phyloP scores from a whole-genome alignment of 2,888 invertebrate species.

The Zhuqinia jingwanae region DNA sequence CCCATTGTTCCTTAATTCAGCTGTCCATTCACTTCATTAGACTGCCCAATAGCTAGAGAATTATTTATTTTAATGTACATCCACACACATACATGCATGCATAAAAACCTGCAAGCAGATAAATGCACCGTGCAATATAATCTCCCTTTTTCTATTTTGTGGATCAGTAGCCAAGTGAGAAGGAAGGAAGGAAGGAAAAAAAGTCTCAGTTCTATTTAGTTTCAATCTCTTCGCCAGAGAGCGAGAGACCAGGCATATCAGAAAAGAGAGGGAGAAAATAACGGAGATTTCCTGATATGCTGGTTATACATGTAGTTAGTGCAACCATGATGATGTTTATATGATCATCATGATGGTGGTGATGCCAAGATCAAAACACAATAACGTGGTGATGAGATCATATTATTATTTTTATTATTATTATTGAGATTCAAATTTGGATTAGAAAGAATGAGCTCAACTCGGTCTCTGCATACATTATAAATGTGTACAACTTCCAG shows the following conservation, averaged over 20 bases:
- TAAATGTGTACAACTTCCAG: conserved; percentile 41
- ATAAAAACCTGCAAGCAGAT: conserved; percentile 1
- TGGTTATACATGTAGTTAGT: not conserved
- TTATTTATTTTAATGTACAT: conserved; percentile 53
- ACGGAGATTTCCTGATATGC: conserved; percentile 50
- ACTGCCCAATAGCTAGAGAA: conserved; percentile 65
- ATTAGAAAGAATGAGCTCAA: conserved; percentile 24
- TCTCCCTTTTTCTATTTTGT: not conserved
- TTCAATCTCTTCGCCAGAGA: conserved; percentile 40
- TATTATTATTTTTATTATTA: conserved; percentile 54
- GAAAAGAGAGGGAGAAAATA: conserved; percentile 16
- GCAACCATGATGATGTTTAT: not conserved
- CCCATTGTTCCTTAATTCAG: conserved; percentile 79
- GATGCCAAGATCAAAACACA: conserved; percentile 60
- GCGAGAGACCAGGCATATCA: conserved; percentile 29
- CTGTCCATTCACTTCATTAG: conserved; percentile 79
- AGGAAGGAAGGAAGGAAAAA: conserved; percentile 30
- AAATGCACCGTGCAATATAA: conserved; percentile 30
- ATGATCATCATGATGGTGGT: conserved; percentile 36
- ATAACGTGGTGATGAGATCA: conserved; percentile 67
- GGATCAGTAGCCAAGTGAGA: conserved; percentile 22
- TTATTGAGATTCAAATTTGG: conserved; percentile 65
- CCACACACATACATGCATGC: conserved; percentile 1
- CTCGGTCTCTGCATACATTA: not conserved
- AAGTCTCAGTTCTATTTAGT: conserved; percentile 59